Conservation (phyloP, 2,888 invertebrate species). For the Dione vanillae region DNA sequence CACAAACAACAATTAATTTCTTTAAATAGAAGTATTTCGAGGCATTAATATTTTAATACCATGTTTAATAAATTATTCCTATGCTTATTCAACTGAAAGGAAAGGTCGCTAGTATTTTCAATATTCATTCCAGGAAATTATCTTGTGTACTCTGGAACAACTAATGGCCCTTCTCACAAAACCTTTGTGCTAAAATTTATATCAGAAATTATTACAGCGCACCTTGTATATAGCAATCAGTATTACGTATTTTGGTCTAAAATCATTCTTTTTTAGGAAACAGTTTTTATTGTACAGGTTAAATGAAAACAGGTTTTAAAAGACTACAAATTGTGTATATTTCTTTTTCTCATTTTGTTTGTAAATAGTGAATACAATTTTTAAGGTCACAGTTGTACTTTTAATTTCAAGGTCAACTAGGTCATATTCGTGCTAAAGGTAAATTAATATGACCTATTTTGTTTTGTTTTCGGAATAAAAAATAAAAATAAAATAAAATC, state of each 20-base stretch:
- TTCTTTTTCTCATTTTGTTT: not conserved
- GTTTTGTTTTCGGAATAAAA: no score
- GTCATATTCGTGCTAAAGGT: not conserved
- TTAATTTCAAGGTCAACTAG: not conserved
- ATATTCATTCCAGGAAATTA: slow-evolving; percentile 34
- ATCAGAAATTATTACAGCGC: slow-evolving; percentile 35
- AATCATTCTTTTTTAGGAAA: not conserved
- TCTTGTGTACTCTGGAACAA: slow-evolving; percentile 35
- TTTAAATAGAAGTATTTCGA: not conserved
- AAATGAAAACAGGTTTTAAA: not conserved
- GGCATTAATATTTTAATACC: not conserved
- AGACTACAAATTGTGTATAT: not conserved
- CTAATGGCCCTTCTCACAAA: slow-evolving; percentile 32
- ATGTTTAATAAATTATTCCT: not conserved
- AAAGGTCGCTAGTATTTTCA: slow-evolving; percentile 13
- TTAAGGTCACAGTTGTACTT: not conserved
- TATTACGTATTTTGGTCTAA: slow-evolving; percentile 29
- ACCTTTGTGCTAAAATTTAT: slow-evolving; percentile 38
- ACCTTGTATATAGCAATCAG: not conserved
- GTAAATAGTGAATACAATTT: not conserved
- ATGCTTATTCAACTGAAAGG: not conserved
- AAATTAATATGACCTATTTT: not conserved
- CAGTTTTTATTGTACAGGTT: not conserved
- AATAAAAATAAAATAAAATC: no score
- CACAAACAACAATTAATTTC: not conserved